Base-by-base conservation (phyloP, 2,797 vertebrate genomes). In the Macroramphosus scolopax region DNA sequence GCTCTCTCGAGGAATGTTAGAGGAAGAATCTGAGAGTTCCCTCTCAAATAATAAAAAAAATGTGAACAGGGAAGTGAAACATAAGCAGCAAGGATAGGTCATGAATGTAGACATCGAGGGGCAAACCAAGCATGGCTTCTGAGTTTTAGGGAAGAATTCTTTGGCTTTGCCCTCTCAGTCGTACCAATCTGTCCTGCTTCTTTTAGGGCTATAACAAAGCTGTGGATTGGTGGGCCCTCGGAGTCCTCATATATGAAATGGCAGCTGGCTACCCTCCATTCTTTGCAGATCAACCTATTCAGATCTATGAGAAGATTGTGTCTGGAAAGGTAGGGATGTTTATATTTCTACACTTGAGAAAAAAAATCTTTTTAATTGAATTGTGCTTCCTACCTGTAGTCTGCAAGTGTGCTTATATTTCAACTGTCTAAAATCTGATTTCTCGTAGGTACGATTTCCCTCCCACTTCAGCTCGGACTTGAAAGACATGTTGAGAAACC, bases 231-330 rank as follows among this genome's bases (percentile, higher is more conserved):
- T 98, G 96, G 96, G 96, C 96, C 5, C 87, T 99, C 38, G 96
- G 96, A 22, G 96, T 99, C 68, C 92, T 99, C 79, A 96, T 98
- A 77, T 99, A 99, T 83, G 96, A 99, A 90, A 99, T 98, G 96
- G 96, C 96, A 68, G 96, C 96, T 79, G 96, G 96, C 50, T 99
- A 99, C 63, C 96, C 96, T 41, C 96, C 95, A 0, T 98, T 99
- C 87, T 99, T 99, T 75, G 96, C 96, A 79, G 96, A 99, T 88
- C 96, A 99, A 25, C 96, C 96, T 12, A 99, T 99, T 87, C 96
- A 99, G 79, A 99, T 99, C 88, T 99, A 99, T 12, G 96, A 99
- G 90, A 99, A 99, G 89, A 99, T 99, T 39, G 96, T 99, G 72
- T 97, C 96, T 69, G 96, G 96, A 84, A 98, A 99, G 91, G 96